phyloP scores from a whole-genome alignment of 2,113 vertebrate species.

The Crotalus horridus region DNA sequence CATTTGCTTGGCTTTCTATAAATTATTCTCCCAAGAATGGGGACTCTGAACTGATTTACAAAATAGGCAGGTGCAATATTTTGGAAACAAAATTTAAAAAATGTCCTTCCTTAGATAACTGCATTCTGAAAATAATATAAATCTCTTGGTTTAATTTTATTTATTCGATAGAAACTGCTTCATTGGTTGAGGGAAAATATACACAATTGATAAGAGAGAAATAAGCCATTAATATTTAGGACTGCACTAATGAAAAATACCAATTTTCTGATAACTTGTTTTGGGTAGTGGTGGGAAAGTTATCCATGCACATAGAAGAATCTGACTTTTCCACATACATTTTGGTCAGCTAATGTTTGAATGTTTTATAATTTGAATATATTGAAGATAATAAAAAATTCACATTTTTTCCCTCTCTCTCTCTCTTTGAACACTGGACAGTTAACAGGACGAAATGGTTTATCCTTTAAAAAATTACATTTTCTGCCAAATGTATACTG shows the following conservation, averaged over 20 bases:
- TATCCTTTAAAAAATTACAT: slow-evolving; percentile 11
- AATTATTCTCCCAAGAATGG: neutral
- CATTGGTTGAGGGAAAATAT: slow-evolving; percentile 17
- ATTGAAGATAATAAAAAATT: slow-evolving; percentile 18
- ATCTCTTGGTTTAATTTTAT: neutral
- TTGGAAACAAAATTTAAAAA: slow-evolving; percentile 22
- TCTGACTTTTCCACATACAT: neutral
- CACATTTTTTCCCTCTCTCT: neutral
- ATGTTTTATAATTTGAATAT: slow-evolving; percentile 30
- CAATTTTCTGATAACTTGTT: slow-evolving; percentile 58
- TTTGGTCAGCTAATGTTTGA: slow-evolving; percentile 32
- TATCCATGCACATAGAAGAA: slow-evolving; percentile 29
- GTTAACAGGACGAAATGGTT: neutral
- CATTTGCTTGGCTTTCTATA: neutral
- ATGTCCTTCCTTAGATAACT: neutral
- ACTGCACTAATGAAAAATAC: slow-evolving; percentile 52
- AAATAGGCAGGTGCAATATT: slow-evolving; percentile 10
- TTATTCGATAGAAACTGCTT: slow-evolving; percentile 16
- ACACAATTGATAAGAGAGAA: slow-evolving; percentile 40
- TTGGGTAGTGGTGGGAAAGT: neutral
- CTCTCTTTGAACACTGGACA: fast-evolving
- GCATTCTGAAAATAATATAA: slow-evolving; percentile 27
- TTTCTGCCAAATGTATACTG: neutral
- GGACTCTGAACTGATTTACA: slow-evolving; percentile 2
- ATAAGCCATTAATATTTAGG: slow-evolving; percentile 39